Evolutionary conservation across 37 sponge, comb jelly and placozoan species (phyloP).

Genomic region (Haliclona indistincta): DNA sequence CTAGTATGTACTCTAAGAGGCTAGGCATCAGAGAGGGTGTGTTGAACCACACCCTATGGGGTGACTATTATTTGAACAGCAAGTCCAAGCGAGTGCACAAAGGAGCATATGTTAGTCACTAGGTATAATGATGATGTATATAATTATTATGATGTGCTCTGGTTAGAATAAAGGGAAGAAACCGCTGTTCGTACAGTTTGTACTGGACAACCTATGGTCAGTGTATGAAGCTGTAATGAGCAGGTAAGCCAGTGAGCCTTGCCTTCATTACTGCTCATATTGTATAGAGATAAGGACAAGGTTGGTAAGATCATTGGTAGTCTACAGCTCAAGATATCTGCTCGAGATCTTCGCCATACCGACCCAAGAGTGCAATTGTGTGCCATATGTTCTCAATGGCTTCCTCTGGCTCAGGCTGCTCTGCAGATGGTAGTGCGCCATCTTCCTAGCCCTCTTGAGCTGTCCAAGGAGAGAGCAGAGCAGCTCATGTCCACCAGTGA

Average conservation of each 20-base stretch:
- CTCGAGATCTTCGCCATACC: conserved; percentile 70
- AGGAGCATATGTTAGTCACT: conserved; percentile 74
- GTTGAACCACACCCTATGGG: conserved; percentile 94
- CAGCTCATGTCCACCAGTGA: conserved; percentile 72
- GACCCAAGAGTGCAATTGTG: conserved; percentile 72
- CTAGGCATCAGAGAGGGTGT: conserved; percentile 81
- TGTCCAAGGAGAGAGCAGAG: conserved; percentile 74
- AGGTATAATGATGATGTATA: no score
- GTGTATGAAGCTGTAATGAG: conserved; percentile 88
- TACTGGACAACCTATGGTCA: conserved; percentile 95
- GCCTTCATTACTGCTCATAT: neutral
- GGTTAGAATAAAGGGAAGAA: conserved; percentile 90
- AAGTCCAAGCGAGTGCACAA: conserved; percentile 88
- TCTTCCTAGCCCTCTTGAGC: conserved; percentile 85
- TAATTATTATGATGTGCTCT: neutral
- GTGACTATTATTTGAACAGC: conserved; percentile 90
- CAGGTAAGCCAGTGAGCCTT: conserved; percentile 15
- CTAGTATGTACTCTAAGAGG: conserved; percentile 79
- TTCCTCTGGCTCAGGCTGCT: conserved; percentile 84
- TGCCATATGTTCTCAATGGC: conserved; percentile 95
- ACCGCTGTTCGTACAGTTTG: conserved; percentile 96
- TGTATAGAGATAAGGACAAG: conserved; percentile 70
- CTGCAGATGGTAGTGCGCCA: conserved; percentile 81
- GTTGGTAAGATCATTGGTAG: conserved; percentile 89
- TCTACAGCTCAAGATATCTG: conserved; percentile 75